Conservation (phyloP, 2,888 invertebrate genomes). For the Mantis religiosa region DNA sequence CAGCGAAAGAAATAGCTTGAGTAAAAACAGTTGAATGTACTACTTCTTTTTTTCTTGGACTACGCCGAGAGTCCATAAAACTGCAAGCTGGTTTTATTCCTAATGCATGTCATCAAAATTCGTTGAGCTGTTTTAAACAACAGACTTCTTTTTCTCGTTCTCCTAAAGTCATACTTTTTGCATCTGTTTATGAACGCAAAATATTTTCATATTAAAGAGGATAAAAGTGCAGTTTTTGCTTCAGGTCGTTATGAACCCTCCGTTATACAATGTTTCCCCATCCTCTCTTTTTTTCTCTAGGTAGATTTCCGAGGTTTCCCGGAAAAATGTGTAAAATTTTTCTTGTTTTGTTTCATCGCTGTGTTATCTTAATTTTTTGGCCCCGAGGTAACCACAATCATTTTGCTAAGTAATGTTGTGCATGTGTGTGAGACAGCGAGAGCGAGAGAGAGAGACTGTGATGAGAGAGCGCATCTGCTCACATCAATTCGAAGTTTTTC, state of each 20-base stretch:
- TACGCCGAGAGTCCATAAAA: not conserved
- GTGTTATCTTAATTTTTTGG: not conserved
- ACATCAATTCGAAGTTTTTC: no score
- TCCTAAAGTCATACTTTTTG: not conserved
- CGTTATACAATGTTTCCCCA: not conserved
- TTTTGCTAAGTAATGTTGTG: not conserved
- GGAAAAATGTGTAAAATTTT: not conserved
- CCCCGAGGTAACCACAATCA: not conserved
- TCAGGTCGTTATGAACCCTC: not conserved
- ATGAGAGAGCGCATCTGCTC: no score
- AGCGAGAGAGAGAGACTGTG: no score
- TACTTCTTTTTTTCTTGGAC: not conserved
- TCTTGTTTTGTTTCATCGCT: not conserved
- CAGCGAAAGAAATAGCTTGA: no score
- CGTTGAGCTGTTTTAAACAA: not conserved
- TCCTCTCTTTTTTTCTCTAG: not conserved
- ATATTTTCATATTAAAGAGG: not conserved
- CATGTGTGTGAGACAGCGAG: no score
- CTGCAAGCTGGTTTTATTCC: not conserved
- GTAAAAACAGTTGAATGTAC: not conserved
- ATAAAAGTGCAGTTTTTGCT: not conserved
- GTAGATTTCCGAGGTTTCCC: not conserved
- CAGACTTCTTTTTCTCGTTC: not conserved
- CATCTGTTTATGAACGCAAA: not conserved
- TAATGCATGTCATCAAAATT: not conserved